Base-by-base conservation (phyloP, 2,888 invertebrate species). In the Mimachlamys varia region DNA sequence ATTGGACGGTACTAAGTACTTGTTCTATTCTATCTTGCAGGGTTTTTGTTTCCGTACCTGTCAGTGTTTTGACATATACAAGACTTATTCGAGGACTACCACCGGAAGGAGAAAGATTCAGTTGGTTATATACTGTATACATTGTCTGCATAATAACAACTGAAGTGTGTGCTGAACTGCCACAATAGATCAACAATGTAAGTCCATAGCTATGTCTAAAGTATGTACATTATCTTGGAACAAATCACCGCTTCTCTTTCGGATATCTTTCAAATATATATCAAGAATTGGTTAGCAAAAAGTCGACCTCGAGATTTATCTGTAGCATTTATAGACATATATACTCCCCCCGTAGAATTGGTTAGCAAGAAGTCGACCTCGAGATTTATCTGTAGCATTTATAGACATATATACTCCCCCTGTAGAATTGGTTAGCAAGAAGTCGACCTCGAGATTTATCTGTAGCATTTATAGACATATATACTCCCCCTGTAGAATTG, bases 261-360 rank as follows among this genome's bases (percentile, higher is more conserved):
- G 33, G 10, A 33, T 33, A 76, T 76, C 76, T 76, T 76, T 76
- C 76, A 76, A 62, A 76, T 76, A 76, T 76, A 58, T 58, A 76
- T 12, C 33, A 1, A 33, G 10, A 3, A 10, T 33, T 33, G 33
- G 12, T 76, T 1, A 2, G 76, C 13, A 76, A 27, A 33, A 76
- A 33, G 27, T 76, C 0, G 12, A 76, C 27, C n/a, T n/a, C n/a
- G 0, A 62, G n/a, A 76, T 15, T 2, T 76, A 76, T 27, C 33
- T 76, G 33, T 7, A 76, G 33, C 76, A 76, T 76, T 76, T 33
- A 76, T 76, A 33, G 76, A 33, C 27, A 33, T 4, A 22, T 76
- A 1, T n/a, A 3, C 3, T 76, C 76, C 27, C 76, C 22, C 10
- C 33, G 27, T 13, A 7, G 10, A 3, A 10, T 33, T 33, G 33